Evolutionary conservation across 2,888 invertebrate species (phyloP).

Genomic region (Trachelus tabidus): DNA sequence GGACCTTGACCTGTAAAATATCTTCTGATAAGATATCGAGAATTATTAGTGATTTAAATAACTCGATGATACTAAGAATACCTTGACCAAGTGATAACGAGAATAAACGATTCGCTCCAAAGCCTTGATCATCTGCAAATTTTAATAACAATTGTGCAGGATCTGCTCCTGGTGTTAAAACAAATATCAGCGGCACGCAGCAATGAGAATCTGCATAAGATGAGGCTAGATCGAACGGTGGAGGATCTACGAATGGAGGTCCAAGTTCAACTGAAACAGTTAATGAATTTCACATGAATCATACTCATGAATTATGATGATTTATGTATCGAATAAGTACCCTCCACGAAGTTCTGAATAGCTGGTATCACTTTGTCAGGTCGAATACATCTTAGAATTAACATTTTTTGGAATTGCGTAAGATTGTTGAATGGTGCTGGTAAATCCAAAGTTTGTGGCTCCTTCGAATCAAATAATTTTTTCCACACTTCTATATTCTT

Average conservation of each 20-base stretch:
- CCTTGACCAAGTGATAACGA: slow-evolving; percentile 91
- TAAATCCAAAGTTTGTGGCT: slow-evolving; percentile 77
- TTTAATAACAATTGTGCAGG: slow-evolving; percentile 90
- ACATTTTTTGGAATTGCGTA: slow-evolving; percentile 78
- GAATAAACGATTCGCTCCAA: slow-evolving; percentile 79
- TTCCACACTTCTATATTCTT: slow-evolving; percentile 76
- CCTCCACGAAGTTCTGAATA: slow-evolving; percentile 77
- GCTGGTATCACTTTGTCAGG: slow-evolving; percentile 89
- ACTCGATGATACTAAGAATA: slow-evolving; percentile 18
- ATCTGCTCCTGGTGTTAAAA: slow-evolving; percentile 93
- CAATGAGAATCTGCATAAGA: slow-evolving; percentile 89
- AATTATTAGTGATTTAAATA: neutral
- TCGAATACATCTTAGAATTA: slow-evolving; percentile 84
- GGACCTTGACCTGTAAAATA: slow-evolving; percentile 79
- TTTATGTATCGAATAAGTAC: slow-evolving; percentile 57
- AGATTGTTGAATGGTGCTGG: slow-evolving; percentile 80
- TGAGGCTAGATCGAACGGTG: slow-evolving; percentile 86
- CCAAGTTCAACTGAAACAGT: slow-evolving; percentile 75
- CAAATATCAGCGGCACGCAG: slow-evolving; percentile 89
- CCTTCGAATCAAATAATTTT: slow-evolving; percentile 76
- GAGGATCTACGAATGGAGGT: slow-evolving; percentile 85
- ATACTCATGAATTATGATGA: slow-evolving; percentile 9
- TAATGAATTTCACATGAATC: neutral
- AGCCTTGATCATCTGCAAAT: slow-evolving; percentile 93
- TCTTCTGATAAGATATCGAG: too few species aligned